Percentiles rank a stretch among this genome's conserved stretches.
These are phyloP conservation scores for Frankliniella fusca DNA, from an alignment of 2,888 invertebrate genomes.

Conservation along the genomic window DNA sequence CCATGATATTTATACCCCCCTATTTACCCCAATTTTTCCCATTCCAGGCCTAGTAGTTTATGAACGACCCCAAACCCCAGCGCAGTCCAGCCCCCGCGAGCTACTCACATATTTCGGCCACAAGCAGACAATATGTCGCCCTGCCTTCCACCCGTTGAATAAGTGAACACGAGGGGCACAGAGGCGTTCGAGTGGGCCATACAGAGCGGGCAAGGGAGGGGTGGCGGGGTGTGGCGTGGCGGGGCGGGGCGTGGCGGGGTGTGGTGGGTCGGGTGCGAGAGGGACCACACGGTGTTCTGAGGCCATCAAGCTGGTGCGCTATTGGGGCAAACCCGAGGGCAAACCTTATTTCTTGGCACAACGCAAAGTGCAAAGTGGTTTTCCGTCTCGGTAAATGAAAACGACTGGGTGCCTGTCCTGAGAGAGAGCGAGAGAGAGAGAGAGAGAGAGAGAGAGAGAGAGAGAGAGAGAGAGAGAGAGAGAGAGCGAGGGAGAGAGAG, in stretches of 20 bases:
- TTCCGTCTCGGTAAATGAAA: background rate
- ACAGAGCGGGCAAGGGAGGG: no score
- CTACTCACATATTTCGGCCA: background rate
- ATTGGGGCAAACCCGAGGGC: background rate
- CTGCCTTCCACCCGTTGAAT: background rate
- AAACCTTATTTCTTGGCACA: constrained; percentile 17
- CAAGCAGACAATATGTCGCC: background rate
- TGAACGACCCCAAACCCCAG: no score
- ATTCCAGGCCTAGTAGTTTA: no score
- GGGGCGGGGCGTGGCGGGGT: no score
- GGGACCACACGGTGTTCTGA: background rate
- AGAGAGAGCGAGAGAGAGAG: background rate
- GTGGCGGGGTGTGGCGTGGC: no score
- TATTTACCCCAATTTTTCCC: no score
- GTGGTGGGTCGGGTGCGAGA: background rate
- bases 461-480: background rate
- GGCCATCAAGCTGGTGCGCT: background rate
- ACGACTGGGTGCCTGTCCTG: background rate
- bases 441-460: background rate
- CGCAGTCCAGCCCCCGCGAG: no score
- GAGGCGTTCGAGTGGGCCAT: background rate
- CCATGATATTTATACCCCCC: no score
- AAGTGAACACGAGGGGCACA: background rate
- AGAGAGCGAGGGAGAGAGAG: background rate
- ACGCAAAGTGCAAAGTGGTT: constrained; percentile 1